Evolutionary conservation across 1,140 invertebrate species (phyloP).

Genomic region (Brachionus angularis): DNA sequence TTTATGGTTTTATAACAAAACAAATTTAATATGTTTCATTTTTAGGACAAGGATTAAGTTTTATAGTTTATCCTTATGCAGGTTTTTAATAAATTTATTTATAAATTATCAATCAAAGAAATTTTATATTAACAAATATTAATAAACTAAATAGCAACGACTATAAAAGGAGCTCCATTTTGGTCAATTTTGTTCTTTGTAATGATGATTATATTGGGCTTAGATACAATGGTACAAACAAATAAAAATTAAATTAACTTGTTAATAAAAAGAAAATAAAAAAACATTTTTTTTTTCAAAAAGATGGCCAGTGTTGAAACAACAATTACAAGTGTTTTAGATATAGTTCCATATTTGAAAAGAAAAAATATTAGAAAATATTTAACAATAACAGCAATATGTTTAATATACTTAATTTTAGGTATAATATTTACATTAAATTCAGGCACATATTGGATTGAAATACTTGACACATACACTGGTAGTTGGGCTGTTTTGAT

Average conservation of each 20-base stretch:
- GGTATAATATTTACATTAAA: conserved; percentile 61
- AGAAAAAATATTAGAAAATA: conserved; percentile 52
- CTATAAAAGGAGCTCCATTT: conserved; percentile 38
- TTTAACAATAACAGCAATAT: conserved; percentile 63
- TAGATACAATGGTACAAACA: conserved; percentile 45
- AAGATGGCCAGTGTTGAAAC: conserved; percentile 74
- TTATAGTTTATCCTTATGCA: conserved; percentile 92
- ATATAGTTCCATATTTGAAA: conserved; percentile 66
- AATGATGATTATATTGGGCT: conserved; percentile 29
- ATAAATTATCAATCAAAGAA: too few species aligned
- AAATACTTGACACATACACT: conserved; percentile 70
- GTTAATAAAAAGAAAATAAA: too few species aligned
- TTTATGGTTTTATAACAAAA: background rate
- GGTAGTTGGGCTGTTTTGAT: conserved; percentile 69
- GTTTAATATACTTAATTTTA: conserved; percentile 63
- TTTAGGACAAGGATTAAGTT: conserved; percentile 78
- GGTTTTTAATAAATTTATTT: too few species aligned
- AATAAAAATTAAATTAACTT: background rate
- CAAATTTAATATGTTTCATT: background rate
- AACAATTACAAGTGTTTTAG: conserved; percentile 68
- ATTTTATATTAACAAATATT: background rate
- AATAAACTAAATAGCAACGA: background rate
- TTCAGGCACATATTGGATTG: conserved; percentile 33
- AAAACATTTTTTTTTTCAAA: too few species aligned
- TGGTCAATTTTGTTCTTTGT: conserved; percentile 42